Conservation (phyloP, 1,140 invertebrate genomes). For the Carcinoscorpius rotundicauda region DNA sequence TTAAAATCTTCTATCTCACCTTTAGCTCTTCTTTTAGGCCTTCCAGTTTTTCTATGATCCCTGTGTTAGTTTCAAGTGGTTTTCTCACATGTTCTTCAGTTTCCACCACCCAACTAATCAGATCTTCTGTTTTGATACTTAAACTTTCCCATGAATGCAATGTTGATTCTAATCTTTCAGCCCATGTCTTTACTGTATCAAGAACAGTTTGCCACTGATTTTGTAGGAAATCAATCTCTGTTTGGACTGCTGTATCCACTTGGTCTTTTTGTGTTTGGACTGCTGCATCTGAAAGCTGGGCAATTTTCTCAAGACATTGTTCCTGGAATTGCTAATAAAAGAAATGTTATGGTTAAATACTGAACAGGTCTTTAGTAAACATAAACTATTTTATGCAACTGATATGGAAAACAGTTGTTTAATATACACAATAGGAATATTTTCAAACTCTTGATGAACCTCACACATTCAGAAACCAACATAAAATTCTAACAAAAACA, state of each 20-base stretch:
- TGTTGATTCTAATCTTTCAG: constrained; percentile 52
- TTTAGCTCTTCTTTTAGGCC: constrained; percentile 29
- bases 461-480: no score
- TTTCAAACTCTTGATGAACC: no score
- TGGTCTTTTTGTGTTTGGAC: background rate
- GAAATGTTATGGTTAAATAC: no score
- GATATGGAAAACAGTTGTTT: no score
- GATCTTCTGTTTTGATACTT: constrained; percentile 30
- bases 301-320: constrained; percentile 59
- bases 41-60: constrained; percentile 21
- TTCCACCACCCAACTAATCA: constrained; percentile 27
- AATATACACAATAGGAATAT: no score
- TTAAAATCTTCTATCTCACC: constrained; percentile 1
- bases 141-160: constrained; percentile 67
- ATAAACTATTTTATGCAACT: no score
- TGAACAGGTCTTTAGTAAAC: no score
- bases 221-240: constrained; percentile 14
- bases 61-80: constrained; percentile 5
- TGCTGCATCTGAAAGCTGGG: constrained; percentile 12
- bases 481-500: no score
- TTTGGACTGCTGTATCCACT: constrained; percentile 8
- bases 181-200: constrained; percentile 16
- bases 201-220: constrained; percentile 12
- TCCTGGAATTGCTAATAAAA: constrained; percentile 42
- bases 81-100: constrained; percentile 15